phyloP scores from a whole-genome alignment of 2,888 invertebrate species.

The Caenorhabditis becei region DNA sequence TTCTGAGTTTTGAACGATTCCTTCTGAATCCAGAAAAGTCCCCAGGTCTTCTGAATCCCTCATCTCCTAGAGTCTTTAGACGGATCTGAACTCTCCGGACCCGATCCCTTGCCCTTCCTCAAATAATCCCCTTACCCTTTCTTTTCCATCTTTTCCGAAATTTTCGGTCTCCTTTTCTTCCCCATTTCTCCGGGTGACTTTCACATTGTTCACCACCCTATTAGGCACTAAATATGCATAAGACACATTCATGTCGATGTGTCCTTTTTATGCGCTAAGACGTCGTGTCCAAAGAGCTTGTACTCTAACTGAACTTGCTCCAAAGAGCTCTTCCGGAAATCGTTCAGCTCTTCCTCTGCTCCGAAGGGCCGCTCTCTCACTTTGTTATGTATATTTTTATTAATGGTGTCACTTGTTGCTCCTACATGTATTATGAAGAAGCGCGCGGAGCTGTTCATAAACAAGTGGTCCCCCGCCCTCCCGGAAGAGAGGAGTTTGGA shows the following conservation, averaged over 20 bases:
- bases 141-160: slow-evolving; percentile 32
- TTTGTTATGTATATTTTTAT: slow-evolving; percentile 57
- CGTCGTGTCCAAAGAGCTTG: slow-evolving; percentile 4
- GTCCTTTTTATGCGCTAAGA: not conserved
- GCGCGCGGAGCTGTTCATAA: slow-evolving; percentile 45
- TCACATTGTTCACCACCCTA: slow-evolving; percentile 49
- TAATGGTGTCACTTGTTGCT: slow-evolving; percentile 55
- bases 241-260: slow-evolving; percentile 56
- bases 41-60: too few species aligned
- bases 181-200: not conserved
- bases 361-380: not conserved
- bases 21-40: too few species aligned
- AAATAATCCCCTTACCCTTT: slow-evolving; percentile 28
- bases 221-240: slow-evolving; percentile 64
- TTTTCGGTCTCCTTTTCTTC: slow-evolving; percentile 10
- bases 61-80: too few species aligned
- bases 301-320: slow-evolving; percentile 2
- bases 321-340: not conserved
- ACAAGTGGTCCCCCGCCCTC: slow-evolving; percentile 25
- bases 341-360: not conserved
- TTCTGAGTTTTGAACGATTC: too few species aligned
- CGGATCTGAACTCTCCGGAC: slow-evolving; percentile 28
- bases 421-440: slow-evolving; percentile 46
- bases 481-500: slow-evolving; percentile 8
- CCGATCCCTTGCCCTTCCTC: too few species aligned